Evolutionary conservation across 2,113 vertebrate species (phyloP), one percentile per base, ranked within the genome.

Genomic region (Brachyhypopomus gauderio): DNA sequence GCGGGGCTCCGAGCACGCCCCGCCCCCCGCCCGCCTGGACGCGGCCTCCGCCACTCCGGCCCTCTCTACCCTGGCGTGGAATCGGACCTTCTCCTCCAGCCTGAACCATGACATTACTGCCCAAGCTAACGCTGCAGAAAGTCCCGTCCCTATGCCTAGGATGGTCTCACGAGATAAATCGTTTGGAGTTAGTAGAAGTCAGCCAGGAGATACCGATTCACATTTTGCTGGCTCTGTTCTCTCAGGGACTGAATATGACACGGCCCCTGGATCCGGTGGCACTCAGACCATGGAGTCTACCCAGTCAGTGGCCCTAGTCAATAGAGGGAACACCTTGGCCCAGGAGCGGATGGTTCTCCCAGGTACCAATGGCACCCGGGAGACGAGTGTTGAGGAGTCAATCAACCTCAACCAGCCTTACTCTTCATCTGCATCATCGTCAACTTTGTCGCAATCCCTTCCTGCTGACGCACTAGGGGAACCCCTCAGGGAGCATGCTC

Each of bases 401-500:
- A 92, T 91, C 20, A 88, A 89, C 22, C 88, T 91, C 16, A 77
- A 86, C 67, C 86, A 87, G 85, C 84, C 89, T 88, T 85, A 88
- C 80, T 83, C 85, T 9, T 74, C 85, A 82, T 20, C 48, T 14
- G 63, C 30, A 59, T 79, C 79, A 36, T 76, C 36, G 45, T 52
- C 45, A 52, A 14, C 45, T 52, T 52, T 14, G 22, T 71, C 58
- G 20, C 22, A 19, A 41, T 64, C 30, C 5, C 36, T 66, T 60
- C 23, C 27, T 63, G 78, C 77, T 41, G 45, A 79, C 27, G 85
- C 88, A 71, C 80, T 83, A 75, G 85, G 79, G 88, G 90, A 81
- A 92, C 88, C 87, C 86, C 91, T 72, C 89, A 89, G 88, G 91
- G 89, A 89, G 72, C 83, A 60, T 16, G 87, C 77, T 58, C 92